These are phyloP conservation scores for Neuroterus valhalla DNA, from an alignment of 1,140 invertebrate species.

Conservation along the genomic window DNA sequence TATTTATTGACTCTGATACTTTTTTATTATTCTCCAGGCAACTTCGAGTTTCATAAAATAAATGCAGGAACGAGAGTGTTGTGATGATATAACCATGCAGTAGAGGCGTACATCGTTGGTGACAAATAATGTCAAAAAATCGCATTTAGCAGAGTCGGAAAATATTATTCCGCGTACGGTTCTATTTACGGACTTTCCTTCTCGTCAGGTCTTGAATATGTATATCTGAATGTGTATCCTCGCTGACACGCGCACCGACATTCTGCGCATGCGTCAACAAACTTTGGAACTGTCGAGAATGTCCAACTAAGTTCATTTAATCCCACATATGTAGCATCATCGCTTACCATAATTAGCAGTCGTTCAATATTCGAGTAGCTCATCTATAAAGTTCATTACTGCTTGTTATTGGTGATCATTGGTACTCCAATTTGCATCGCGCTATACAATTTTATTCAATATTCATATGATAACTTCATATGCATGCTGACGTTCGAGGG, in stretches of 20 bases:
- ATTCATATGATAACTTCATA: slow-evolving; percentile 34
- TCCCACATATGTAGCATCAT: slow-evolving; percentile 42
- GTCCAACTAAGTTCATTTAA: slow-evolving; percentile 53
- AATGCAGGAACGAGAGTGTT: too few species aligned
- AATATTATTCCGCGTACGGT: too few species aligned
- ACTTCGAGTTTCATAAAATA: too few species aligned
- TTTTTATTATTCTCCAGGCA: too few species aligned
- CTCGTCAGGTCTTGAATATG: slow-evolving; percentile 40
- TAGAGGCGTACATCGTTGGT: too few species aligned
- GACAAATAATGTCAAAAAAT: too few species aligned
- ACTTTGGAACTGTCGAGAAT: slow-evolving; percentile 36
- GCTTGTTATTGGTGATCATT: too few species aligned
- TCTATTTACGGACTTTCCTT: too few species aligned
- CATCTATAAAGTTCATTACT: slow-evolving; percentile 47
- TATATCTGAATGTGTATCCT: slow-evolving; percentile 35
- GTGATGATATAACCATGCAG: too few species aligned
- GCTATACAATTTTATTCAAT: slow-evolving; percentile 45
- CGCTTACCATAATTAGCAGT: slow-evolving; percentile 51
- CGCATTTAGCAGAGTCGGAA: too few species aligned
- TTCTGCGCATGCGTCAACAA: slow-evolving; percentile 42
- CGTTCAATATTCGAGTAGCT: slow-evolving; percentile 56
- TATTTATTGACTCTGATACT: too few species aligned
- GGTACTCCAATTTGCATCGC: too few species aligned
- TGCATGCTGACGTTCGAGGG: slow-evolving; percentile 15
- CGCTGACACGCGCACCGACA: slow-evolving; percentile 40